phyloP scores from a whole-genome alignment of 2,888 invertebrate species.

The Campoplex nolae region DNA sequence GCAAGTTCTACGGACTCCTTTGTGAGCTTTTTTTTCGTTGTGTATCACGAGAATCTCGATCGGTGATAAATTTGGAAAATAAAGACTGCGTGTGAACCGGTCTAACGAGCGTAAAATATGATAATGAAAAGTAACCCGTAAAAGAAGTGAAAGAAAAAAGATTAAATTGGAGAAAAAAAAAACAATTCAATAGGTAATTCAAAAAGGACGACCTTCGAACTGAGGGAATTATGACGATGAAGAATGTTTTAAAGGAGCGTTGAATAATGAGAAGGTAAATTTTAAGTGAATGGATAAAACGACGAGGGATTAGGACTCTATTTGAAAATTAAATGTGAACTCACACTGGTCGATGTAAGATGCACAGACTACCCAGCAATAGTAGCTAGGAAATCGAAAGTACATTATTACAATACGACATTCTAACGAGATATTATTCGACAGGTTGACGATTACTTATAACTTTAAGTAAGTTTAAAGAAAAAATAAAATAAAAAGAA shows the following conservation, averaged over 20 bases:
- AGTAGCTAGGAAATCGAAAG: slow-evolving; percentile 75
- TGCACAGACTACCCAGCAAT: slow-evolving; percentile 75
- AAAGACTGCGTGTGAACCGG: slow-evolving; percentile 19
- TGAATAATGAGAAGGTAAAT: slow-evolving; percentile 30
- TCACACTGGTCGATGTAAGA: slow-evolving; percentile 72
- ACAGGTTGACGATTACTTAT: slow-evolving; percentile 64
- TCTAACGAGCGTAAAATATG: slow-evolving; percentile 52
- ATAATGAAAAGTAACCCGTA: slow-evolving; percentile 64
- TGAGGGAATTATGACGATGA: slow-evolving; percentile 46
- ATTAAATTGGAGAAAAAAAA: slow-evolving; percentile 36
- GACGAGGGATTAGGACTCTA: slow-evolving; percentile 59
- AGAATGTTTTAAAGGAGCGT: slow-evolving; percentile 20
- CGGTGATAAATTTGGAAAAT: slow-evolving; percentile 15
- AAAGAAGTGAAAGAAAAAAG: slow-evolving; percentile 21
- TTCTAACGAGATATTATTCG: slow-evolving; percentile 64
- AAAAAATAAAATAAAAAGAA: slow-evolving; percentile 5
- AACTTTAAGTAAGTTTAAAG: slow-evolving; percentile 53
- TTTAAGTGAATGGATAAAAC: slow-evolving; percentile 29
- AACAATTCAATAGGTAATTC: slow-evolving; percentile 38
- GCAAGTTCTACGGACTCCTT: neutral
- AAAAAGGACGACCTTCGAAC: slow-evolving; percentile 60
- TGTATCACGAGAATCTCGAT: slow-evolving; percentile 18
- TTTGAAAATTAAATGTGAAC: slow-evolving; percentile 59
- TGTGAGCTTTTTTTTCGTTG: neutral
- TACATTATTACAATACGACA: slow-evolving; percentile 70